Evolutionary conservation across 2,888 invertebrate genomes (phyloP).

Genomic region (Junonia oenone): DNA sequence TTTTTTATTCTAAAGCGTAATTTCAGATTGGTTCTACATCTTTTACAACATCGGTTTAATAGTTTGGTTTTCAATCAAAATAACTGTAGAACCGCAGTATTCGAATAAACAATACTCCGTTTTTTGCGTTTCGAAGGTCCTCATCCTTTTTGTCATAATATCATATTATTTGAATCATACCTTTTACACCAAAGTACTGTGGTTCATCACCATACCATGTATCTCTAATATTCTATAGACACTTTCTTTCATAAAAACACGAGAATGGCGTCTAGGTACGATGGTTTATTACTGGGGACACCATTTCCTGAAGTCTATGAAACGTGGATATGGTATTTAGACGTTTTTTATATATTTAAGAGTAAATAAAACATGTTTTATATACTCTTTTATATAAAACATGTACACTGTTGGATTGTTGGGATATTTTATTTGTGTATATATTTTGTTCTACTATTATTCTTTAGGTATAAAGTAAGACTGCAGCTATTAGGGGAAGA

Average conservation of each 20-base stretch:
- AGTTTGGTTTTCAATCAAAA: no score
- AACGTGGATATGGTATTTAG: slow-evolving; percentile 11
- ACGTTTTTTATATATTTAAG: not conserved
- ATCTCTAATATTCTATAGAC: not conserved
- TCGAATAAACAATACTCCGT: no score
- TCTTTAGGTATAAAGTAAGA: not conserved
- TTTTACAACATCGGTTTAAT: no score
- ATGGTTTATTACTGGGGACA: slow-evolving; percentile 26
- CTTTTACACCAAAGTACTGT: no score
- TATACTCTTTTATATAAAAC: not conserved
- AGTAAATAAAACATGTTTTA: not conserved
- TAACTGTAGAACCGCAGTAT: no score
- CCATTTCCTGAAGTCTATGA: not conserved
- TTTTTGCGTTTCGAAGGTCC: no score
- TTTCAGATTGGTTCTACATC: no score
- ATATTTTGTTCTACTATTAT: not conserved
- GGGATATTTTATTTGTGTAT: not conserved
- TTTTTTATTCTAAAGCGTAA: no score
- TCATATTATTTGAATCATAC: no score
- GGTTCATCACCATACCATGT: no score
- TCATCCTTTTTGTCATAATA: no score
- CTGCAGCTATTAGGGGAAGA: no score
- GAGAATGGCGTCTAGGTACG: slow-evolving; percentile 4
- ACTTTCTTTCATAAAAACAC: slow-evolving; percentile 6
- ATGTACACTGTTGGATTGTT: not conserved